Evolutionary conservation across 1,140 invertebrate genomes (phyloP).

Genomic region (Alviniconcha marisindica): DNA sequence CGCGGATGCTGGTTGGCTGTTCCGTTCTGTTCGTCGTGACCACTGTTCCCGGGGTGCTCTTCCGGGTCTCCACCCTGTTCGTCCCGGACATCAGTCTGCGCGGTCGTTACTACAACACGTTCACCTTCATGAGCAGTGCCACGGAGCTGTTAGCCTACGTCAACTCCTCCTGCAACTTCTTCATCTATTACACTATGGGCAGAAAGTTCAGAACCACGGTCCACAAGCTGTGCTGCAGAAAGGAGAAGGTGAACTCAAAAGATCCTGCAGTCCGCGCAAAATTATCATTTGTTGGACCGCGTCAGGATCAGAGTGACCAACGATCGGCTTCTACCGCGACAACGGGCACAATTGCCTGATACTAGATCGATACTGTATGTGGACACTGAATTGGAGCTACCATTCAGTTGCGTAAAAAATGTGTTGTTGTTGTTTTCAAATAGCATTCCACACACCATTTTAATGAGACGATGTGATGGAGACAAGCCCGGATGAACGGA

Average conservation of each 20-base stretch:
- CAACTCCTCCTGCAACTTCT: conserved; percentile 19
- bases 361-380: not conserved
- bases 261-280: too few species aligned
- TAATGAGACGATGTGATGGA: too few species aligned
- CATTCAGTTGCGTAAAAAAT: too few species aligned
- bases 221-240: not conserved
- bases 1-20: conserved; percentile 12
- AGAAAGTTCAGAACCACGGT: not conserved
- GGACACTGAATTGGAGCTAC: too few species aligned
- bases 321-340: too few species aligned
- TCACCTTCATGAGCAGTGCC: not conserved
- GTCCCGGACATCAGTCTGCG: conserved; percentile 14
- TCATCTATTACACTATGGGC: conserved; percentile 8
- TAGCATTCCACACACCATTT: too few species aligned
- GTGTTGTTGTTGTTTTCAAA: too few species aligned
- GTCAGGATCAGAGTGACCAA: too few species aligned
- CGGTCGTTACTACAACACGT: conserved; percentile 17
- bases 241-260: too few species aligned
- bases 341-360: too few species aligned
- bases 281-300: too few species aligned
- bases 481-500: too few species aligned
- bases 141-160: not conserved
- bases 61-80: not conserved
- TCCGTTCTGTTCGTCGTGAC: not conserved
- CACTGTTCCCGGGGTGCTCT: not conserved